Evolutionary conservation across 2,113 vertebrate species (phyloP).

Genomic region (Lamprologus ornatipinnis): DNA sequence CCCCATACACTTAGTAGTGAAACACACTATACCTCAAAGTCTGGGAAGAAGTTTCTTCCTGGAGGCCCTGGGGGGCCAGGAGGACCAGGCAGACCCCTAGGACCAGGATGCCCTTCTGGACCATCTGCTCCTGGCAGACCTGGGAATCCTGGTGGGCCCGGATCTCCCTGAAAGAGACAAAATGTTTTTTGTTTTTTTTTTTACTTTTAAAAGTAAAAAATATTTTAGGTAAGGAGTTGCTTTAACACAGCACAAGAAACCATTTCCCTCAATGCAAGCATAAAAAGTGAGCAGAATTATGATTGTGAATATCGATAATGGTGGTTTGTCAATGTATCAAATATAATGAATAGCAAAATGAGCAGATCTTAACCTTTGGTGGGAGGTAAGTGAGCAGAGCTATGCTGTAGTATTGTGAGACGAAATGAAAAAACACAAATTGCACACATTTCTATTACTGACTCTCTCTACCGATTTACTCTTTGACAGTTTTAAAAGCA

Average conservation of each 20-base stretch:
- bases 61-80: conserved; percentile 77
- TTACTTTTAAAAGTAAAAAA: neutral
- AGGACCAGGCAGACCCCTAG: conserved; percentile 76
- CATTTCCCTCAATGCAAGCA: neutral
- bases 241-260: neutral
- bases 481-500: neutral
- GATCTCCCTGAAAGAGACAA: conserved; percentile 76
- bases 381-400: neutral
- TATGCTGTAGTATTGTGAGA: neutral
- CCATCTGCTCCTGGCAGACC: conserved; percentile 78
- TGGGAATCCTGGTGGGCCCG: conserved; percentile 72
- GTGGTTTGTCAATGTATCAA: neutral
- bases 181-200: neutral
- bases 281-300: neutral
- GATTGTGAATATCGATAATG: neutral
- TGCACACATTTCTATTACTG: neutral
- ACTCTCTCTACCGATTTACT: neutral
- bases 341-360: neutral
- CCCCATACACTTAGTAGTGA: neutral
- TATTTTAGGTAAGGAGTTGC: neutral
- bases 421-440: neutral
- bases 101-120: conserved; percentile 74
- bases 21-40: conserved; percentile 74
- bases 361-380: neutral
- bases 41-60: conserved; percentile 51